Percentiles rank a stretch among this genome's conserved stretches.
Evolutionary conservation across 2,797 vertebrate species (phyloP).

Genomic region (Microchirus variegatus): DNA sequence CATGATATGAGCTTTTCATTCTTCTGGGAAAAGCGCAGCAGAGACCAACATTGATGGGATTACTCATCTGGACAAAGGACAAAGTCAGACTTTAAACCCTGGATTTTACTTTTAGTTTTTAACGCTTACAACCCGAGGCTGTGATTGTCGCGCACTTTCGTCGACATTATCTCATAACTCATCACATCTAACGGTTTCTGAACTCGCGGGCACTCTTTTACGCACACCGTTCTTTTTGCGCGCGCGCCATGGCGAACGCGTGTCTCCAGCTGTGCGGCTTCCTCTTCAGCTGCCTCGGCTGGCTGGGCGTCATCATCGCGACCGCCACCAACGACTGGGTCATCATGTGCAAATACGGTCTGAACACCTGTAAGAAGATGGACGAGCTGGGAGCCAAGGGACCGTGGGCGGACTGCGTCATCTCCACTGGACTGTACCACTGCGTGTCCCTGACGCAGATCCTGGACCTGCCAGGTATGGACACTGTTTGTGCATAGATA

Average conservation of each 20-base stretch:
- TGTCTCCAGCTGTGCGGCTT: conserved; percentile 92
- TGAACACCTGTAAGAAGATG: conserved; percentile 93
- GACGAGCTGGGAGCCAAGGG: conserved; percentile 91
- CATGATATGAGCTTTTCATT: conserved; percentile 22
- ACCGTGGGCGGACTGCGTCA: conserved; percentile 94
- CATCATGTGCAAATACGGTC: conserved; percentile 89
- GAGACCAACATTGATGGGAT: conserved; percentile 39
- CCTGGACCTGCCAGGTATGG: conserved; percentile 93
- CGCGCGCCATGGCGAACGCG: conserved; percentile 86
- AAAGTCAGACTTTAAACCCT: conserved; percentile 25
- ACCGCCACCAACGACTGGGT: conserved; percentile 97
- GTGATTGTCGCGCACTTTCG: background rate
- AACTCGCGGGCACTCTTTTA: conserved; percentile 15
- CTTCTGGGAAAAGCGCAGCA: conserved; percentile 24
- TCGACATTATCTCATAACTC: background rate
- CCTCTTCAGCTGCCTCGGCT: conserved; percentile 88
- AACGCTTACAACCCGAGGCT: background rate
- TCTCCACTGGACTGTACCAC: conserved; percentile 91
- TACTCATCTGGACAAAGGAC: conserved; percentile 9
- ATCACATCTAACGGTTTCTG: background rate
- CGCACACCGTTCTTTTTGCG: conserved; percentile 34
- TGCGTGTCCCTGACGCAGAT: conserved; percentile 92
- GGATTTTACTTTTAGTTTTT: conserved; percentile 48
- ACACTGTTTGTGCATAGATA: no score
- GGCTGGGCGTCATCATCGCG: conserved; percentile 92